phyloP scores from a whole-genome alignment of 2,888 invertebrate genomes.

The Scaptomyza tumidula region DNA sequence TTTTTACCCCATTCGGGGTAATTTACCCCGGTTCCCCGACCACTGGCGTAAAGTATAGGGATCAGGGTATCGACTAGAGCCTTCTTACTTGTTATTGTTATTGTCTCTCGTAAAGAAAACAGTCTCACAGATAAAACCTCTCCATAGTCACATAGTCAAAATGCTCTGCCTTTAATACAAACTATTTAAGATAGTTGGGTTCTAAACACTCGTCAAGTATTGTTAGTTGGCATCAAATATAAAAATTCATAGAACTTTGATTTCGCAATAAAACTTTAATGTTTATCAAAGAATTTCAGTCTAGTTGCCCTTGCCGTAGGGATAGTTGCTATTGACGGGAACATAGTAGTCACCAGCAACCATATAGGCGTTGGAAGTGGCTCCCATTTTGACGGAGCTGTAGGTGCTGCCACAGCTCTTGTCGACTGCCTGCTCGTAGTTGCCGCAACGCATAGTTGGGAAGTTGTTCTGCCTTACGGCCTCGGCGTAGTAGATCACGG shows the following conservation, averaged over 20 bases:
- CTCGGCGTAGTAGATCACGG: conserved; percentile 85
- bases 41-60: too few relatives aligned
- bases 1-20: too few relatives aligned
- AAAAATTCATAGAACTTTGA: neutral
- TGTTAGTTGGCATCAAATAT: neutral
- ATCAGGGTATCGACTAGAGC: too few relatives aligned
- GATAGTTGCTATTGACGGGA: conserved; percentile 70
- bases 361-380: conserved; percentile 69
- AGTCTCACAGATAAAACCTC: too few relatives aligned
- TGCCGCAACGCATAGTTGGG: conserved; percentile 63
- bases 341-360: conserved; percentile 79
- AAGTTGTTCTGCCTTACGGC: conserved; percentile 80
- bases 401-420: conserved; percentile 70
- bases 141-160: too few relatives aligned
- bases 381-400: conserved; percentile 77
- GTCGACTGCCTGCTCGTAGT: conserved; percentile 78
- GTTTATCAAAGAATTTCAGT: conserved; percentile 15
- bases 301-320: conserved; percentile 71
- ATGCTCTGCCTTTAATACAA: too few relatives aligned
- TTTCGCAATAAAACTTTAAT: conserved; percentile 27
- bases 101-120: too few relatives aligned
- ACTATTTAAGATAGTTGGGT: too few relatives aligned
- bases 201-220: neutral
- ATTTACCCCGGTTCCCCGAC: too few relatives aligned
- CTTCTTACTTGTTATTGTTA: too few relatives aligned